Base-by-base conservation (phyloP, 2,888 invertebrate species). In the Keiferia lycopersicella region DNA sequence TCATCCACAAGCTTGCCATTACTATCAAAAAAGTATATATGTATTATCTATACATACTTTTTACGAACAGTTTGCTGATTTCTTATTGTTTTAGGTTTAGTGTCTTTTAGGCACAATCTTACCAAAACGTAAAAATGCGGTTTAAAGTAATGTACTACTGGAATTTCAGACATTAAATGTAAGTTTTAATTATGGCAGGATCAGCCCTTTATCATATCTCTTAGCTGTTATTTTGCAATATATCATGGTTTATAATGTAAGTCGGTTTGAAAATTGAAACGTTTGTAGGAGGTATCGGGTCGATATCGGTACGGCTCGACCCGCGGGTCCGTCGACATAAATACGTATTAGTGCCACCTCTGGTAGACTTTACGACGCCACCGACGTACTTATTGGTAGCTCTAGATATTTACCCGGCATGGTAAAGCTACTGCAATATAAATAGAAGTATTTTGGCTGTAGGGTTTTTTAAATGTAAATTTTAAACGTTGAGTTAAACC, bases 311-410 rank as follows among this genome's bases (percentile, higher is more conserved):
- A 3, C n/a, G 7, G 30, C 30, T 22, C 75, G 70, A 72, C 34
- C 20, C 77, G 75, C 73, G 73, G 81, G 87, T 87, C 86, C 86
- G 81, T 86, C 81, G 89, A 89, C 88, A 88, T 91, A 90, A 91
- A 91, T 90, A 86, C 84, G 88, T 81, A 91, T 91, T 90, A 91
- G 84, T 87, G 91, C 88, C 90, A 87, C 84, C 88, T 88, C 84
- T 84, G 86, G 87, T 86, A 90, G 88, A 86, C 87, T 91, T 90
- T 90, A 88, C 89, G 88, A 83, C 81, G 84, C 82, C 83, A 83
- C 83, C 81, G 77, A 73, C 79, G 82, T 84, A 86, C 88, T 88
- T 88, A 89, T 86, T 86, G 86, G 82, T 71, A 75, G 78, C 77
- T 81, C 79, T 82, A 80, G 82, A 79, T 85, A 85, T 83, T 82